Evolutionary conservation across 2,888 invertebrate genomes (phyloP), one percentile per base, ranked within the genome.

Genomic region (Agrochola circellaris): DNA sequence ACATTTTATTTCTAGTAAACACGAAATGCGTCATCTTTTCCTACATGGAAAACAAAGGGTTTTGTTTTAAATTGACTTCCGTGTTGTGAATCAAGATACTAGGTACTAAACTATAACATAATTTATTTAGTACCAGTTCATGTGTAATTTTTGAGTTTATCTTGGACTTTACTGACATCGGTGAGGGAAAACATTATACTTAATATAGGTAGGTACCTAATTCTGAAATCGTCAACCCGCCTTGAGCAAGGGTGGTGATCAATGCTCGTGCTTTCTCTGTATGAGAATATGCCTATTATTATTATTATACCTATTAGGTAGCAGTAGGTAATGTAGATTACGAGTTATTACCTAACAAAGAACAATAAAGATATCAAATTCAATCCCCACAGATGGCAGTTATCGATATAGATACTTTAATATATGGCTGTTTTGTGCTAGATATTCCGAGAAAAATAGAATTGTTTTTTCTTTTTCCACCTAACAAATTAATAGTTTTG

Each of bases 31-130:
- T 87, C 87, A 87, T 77, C 34, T 48, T 67, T 67, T 67, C 64
- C 77, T 61, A 73, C 79, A 77, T 75, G 76, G 30, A 75, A 42
- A 62, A 88, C 88, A 89, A 89, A 88, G 88, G 88, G 80, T 85
- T 88, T 87, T 89, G 87, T 88, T 83, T 42, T 67, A 61, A 81
- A 73, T 58, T 62, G n/a, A 54, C 76, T 88, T 87, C 87, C 87
- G 76, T 75, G 30, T 75, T 75, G 60, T 82, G 77, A 82, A 72
- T 81, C 76, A 77, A 76, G 73, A 69, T 45, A 73, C 0, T 30
- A 30, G 23, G 20, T 64, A 64, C 15, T 64, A 30, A 70, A 78
- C 26, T 54, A 51, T 23, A 11, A 26, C n/a, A 51, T 9, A 15
- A 60, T 58, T n/a, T 38, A 20, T 56, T 1, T 58, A n/a, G 6